Evolutionary conservation across 2,113 vertebrate species (phyloP), one percentile per base, ranked within the genome.

Genomic region (Tonatia bakeri): DNA sequence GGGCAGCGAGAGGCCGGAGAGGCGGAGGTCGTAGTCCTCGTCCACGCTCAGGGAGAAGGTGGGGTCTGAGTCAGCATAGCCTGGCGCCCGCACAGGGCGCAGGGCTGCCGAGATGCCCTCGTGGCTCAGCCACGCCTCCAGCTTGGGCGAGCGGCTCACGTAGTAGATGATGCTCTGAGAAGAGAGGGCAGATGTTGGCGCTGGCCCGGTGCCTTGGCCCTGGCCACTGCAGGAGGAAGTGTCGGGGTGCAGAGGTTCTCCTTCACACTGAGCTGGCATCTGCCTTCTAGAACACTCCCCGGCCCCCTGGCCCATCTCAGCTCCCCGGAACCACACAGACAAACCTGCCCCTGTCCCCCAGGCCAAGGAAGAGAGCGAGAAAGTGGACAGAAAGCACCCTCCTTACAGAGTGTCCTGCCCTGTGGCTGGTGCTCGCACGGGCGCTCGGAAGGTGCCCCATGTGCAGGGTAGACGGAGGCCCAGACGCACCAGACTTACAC

Each of bases 1-100:
- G 22, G 98, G 97, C 64, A 98, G 98, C 0, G 99, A 99, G 90
- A 99, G 99, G 94, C 99, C 99, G 0, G 99, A 99, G 47, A 99
- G 98, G 61, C 99, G 98, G 86, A 99, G 99, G 97, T 99, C 99
- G 0, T 99, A 99, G 97, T 99, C 99, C 94, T 99, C 99, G 7
- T 99, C 99, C 13, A 99, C 99, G 81, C 99, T 99, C 92, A 99
- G 98, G 72, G 99, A 99, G 97, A 99, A 99, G 91, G 99, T 99
- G 84, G 99, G 99, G 98, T 99, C 99, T 0, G 99, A 99, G 98
- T 99, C 99, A 0, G 99, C 99, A 0, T 99, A 99, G 97, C 98
- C 98, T 0, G 98, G 97, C 0, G 98, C 98, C 1, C 98, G 98
- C 97, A 99, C 99, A 0, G 99, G 99, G 24, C 98, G 98, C 22